A percentile compares a stretch with the other conserved stretches of the same genome.
Evolutionary conservation across 1,140 invertebrate genomes (phyloP).

Genomic region (Magallana ariakensis): DNA sequence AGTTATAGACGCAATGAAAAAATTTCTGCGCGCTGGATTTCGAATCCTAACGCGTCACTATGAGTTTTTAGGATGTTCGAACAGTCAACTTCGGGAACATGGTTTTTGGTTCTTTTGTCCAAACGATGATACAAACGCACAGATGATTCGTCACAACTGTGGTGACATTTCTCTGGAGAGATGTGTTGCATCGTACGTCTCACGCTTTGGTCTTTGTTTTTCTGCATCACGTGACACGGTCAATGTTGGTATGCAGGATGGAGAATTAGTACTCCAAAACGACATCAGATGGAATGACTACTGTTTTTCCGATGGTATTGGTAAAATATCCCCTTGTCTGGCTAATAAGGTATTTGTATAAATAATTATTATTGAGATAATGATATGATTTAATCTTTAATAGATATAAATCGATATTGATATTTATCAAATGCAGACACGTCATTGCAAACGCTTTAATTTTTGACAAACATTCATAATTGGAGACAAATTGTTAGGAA

Average conservation of each 20-base stretch:
- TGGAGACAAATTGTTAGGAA: no score
- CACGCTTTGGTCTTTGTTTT: constrained; percentile 45
- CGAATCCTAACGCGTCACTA: constrained; percentile 2
- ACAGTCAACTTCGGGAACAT: constrained; percentile 45
- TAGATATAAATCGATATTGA: no score
- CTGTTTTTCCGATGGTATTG: constrained; percentile 47
- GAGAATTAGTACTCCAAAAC: neutral
- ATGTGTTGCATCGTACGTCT: constrained; percentile 41
- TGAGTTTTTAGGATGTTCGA: constrained; percentile 43
- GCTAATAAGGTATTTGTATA: constrained; percentile 29
- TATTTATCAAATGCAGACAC: no score
- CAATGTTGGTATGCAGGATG: neutral
- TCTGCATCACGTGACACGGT: constrained; percentile 28
- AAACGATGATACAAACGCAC: constrained; percentile 30
- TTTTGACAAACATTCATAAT: no score
- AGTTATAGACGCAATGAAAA: neutral
- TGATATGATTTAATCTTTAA: neutral
- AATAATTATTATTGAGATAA: neutral
- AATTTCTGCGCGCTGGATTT: constrained; percentile 5
- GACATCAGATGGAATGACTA: neutral
- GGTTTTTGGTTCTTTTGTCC: constrained; percentile 42
- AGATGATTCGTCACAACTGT: neutral
- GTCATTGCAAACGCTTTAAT: no score
- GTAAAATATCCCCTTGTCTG: constrained; percentile 15
- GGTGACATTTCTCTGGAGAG: constrained; percentile 30